Evolutionary conservation across 1,140 invertebrate genomes (phyloP).

Genomic region (Caenorhabditis inopinata): DNA sequence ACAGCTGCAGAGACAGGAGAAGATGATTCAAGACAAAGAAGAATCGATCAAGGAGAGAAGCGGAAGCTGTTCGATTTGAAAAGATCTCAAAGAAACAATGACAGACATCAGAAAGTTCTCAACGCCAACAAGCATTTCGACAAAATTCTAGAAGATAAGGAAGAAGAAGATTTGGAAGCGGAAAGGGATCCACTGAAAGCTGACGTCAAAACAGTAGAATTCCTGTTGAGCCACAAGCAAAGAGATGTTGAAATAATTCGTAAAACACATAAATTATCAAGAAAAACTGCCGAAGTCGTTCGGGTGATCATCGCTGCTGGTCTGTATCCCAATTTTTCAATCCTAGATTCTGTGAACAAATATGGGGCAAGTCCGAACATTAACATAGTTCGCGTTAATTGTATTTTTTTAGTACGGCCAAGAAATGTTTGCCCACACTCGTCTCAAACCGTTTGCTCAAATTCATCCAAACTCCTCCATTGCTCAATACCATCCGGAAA

Average conservation of each 20-base stretch:
- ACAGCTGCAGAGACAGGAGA: conserved; percentile 3
- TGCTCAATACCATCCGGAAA: conserved; percentile 44
- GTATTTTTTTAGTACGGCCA: conserved; percentile 43
- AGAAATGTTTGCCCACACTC: conserved; percentile 40
- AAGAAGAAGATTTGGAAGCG: conserved; percentile 41
- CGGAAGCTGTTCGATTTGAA: conserved; percentile 47
- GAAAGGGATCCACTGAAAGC: conserved; percentile 42
- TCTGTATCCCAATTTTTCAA: conserved; percentile 37
- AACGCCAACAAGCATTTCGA: conserved; percentile 49
- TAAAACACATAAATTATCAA: conserved; percentile 11
- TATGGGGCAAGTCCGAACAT: conserved; percentile 23
- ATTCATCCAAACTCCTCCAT: conserved; percentile 45
- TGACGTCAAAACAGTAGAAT: conserved; percentile 45
- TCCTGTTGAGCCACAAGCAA: conserved; percentile 43
- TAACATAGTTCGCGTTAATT: too few relatives aligned
- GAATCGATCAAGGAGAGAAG: conserved; percentile 48
- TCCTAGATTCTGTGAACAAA: conserved; percentile 41
- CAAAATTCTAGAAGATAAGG: conserved; percentile 46
- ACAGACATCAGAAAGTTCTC: conserved; percentile 42
- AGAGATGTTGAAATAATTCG: conserved; percentile 23
- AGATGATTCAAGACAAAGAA: conserved; percentile 40
- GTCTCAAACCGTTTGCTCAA: conserved; percentile 39
- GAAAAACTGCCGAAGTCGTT: conserved; percentile 29
- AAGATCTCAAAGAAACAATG: conserved; percentile 40
- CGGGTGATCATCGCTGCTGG: conserved; percentile 35